Evolutionary conservation across 2,888 invertebrate genomes (phyloP).

Genomic region (Chrysolina americana): DNA sequence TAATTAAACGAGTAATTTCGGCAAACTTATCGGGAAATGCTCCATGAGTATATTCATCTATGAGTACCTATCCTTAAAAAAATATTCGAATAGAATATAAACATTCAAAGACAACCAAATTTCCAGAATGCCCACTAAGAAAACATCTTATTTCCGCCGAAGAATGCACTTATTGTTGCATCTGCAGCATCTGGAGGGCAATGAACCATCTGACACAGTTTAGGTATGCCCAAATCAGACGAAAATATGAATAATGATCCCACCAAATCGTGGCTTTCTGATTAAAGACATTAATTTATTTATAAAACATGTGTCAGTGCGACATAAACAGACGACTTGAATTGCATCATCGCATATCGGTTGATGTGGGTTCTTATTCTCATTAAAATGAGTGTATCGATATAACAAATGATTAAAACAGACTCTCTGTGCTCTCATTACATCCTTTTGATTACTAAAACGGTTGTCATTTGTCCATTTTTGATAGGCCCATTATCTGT

Average conservation of each 20-base stretch:
- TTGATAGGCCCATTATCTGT: slow-evolving; percentile 23
- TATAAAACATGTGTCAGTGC: slow-evolving; percentile 2
- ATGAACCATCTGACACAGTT: slow-evolving; percentile 13
- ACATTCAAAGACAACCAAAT: no score
- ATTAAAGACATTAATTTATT: slow-evolving; percentile 2
- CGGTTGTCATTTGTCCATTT: slow-evolving; percentile 17
- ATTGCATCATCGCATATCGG: slow-evolving; percentile 29
- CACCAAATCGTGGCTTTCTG: not conserved
- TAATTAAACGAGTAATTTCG: no score
- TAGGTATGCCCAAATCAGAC: not conserved
- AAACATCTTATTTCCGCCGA: not conserved
- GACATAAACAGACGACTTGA: slow-evolving; percentile 4
- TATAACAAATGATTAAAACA: slow-evolving; percentile 31
- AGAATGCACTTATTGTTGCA: not conserved
- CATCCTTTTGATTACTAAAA: slow-evolving; percentile 27
- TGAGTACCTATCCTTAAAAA: no score
- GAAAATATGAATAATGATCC: not conserved
- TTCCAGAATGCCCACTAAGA: no score
- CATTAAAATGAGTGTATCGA: slow-evolving; percentile 9
- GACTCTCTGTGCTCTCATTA: slow-evolving; percentile 17
- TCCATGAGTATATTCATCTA: no score
- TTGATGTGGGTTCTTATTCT: slow-evolving; percentile 17
- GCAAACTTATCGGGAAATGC: no score
- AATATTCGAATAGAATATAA: no score
- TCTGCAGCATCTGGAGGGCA: not conserved